phyloP scores from a whole-genome alignment of 2,797 vertebrate genomes.

The Channallabes apus region DNA sequence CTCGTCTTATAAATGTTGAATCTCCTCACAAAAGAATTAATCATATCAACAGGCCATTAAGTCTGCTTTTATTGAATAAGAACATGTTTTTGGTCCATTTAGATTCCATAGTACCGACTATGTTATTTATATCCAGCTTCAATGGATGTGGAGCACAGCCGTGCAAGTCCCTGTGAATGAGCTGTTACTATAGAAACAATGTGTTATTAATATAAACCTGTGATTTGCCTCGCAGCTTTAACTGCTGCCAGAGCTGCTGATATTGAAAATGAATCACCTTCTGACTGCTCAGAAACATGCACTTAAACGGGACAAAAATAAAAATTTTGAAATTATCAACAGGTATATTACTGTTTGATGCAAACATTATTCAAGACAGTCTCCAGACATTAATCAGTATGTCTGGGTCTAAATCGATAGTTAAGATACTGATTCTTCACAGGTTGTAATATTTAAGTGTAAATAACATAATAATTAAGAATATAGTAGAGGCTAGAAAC shows the following conservation, averaged over 20 bases:
- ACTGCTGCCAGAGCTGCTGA: neutral
- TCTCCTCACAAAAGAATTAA: neutral
- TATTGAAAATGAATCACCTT: neutral
- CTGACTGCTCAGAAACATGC: neutral
- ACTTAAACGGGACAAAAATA: neutral
- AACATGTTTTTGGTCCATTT: neutral
- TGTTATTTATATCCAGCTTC: neutral
- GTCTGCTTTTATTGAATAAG: neutral
- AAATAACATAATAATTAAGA: neutral
- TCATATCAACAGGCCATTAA: neutral
- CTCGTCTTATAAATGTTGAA: neutral
- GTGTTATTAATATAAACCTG: constrained; percentile 24
- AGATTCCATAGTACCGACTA: neutral
- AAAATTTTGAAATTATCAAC: neutral
- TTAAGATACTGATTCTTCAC: neutral
- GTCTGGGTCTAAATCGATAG: neutral
- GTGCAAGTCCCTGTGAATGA: constrained; percentile 20
- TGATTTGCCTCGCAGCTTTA: constrained; percentile 3
- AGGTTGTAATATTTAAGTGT: neutral
- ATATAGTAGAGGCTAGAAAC: neutral
- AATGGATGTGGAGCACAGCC: constrained; percentile 3
- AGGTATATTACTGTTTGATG: neutral
- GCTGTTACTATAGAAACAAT: too few relatives aligned
- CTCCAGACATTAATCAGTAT: neutral
- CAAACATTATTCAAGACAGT: neutral